Conservation (phyloP, 2,888 invertebrate genomes). For the Brachylomia viminalis region DNA sequence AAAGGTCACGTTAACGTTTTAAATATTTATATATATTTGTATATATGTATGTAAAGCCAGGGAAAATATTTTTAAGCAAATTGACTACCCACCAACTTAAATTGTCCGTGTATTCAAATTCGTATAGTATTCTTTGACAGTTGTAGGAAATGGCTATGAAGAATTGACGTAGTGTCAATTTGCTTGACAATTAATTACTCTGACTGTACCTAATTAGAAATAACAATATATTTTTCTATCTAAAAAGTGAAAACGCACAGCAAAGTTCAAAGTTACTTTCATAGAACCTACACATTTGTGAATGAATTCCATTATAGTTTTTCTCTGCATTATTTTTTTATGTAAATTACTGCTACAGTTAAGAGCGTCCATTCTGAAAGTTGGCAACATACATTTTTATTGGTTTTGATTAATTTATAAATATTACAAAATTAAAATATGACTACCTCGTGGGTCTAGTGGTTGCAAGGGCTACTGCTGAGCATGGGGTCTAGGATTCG, state of each 20-base stretch:
- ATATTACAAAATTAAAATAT: background rate
- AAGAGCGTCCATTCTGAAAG: background rate
- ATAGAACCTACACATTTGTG: conserved; percentile 11
- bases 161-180: background rate
- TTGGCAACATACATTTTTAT: background rate
- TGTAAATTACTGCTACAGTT: background rate
- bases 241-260: conserved; percentile 23
- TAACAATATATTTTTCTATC: conserved; percentile 43
- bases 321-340: background rate
- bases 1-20: background rate
- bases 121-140: background rate
- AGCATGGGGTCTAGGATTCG: too few relatives aligned
- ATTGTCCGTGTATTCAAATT: background rate
- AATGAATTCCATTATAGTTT: background rate
- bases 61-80: background rate
- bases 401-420: background rate
- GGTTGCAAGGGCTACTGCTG: too few relatives aligned
- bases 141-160: background rate
- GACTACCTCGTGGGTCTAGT: too few relatives aligned
- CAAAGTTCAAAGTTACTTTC: background rate
- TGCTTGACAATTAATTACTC: background rate
- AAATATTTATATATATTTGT: too few relatives aligned
- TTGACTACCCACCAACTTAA: background rate
- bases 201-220: background rate
- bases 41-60: background rate